These are phyloP conservation scores for Lasius platythorax DNA, from an alignment of 2,888 invertebrate species.

Conservation along the genomic window DNA sequence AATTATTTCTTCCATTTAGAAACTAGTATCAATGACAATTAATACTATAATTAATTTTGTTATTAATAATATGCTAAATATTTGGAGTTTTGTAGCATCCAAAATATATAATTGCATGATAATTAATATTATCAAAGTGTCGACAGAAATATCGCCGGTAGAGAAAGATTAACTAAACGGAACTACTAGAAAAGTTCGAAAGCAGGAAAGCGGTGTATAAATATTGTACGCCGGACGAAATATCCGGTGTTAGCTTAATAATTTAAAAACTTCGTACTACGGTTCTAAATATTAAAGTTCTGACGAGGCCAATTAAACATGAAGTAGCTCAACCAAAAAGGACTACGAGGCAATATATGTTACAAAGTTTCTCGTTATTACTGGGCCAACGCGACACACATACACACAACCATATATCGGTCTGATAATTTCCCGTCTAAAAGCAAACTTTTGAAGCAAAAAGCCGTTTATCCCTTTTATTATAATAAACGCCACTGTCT, in stretches of 20 bases:
- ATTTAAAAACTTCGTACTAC: slow-evolving; percentile 47
- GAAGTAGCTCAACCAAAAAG: neutral
- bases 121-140: slow-evolving; percentile 49
- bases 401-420: neutral
- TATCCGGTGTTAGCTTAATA: slow-evolving; percentile 47
- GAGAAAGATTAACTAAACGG: slow-evolving; percentile 39
- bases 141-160: slow-evolving; percentile 13
- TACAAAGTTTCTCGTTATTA: slow-evolving; percentile 22
- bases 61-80: slow-evolving; percentile 41
- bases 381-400: neutral
- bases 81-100: slow-evolving; percentile 5
- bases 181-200: slow-evolving; percentile 46
- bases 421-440: neutral
- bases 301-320: slow-evolving; percentile 30
- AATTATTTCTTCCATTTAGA: slow-evolving; percentile 26
- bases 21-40: slow-evolving; percentile 38
- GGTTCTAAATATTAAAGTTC: slow-evolving; percentile 46
- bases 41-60: slow-evolving; percentile 45
- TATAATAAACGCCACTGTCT: neutral
- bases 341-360: neutral
- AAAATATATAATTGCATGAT: slow-evolving; percentile 40
- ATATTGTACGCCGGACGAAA: slow-evolving; percentile 23
- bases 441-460: neutral
- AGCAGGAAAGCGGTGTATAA: slow-evolving; percentile 43
- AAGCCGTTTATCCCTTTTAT: neutral